Conservation (phyloP, 2,797 vertebrate genomes). For the Phyllotis vaccarum region DNA sequence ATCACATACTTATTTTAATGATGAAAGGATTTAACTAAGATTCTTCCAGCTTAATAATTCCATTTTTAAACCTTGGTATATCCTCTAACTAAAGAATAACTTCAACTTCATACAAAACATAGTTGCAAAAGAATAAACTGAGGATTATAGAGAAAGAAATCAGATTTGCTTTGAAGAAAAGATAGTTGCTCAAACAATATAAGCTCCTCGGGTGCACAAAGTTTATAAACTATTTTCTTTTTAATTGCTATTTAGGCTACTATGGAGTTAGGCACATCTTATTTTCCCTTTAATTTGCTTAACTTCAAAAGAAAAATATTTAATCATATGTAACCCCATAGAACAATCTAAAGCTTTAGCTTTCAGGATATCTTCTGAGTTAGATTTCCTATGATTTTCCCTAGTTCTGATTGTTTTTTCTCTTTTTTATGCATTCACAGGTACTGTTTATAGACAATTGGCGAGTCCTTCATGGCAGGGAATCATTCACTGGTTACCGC, state of each 20-base stretch:
- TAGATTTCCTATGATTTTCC: not conserved
- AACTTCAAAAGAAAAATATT: constrained; percentile 52
- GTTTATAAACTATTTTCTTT: not conserved
- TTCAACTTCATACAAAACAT: constrained; percentile 15
- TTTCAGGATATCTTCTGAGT: constrained; percentile 45
- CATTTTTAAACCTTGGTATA: not conserved
- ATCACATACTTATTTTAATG: not conserved
- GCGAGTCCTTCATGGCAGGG: constrained; percentile 94
- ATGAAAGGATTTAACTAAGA: constrained; percentile 2
- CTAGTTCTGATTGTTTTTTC: constrained; percentile 43
- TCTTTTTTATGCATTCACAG: constrained; percentile 82
- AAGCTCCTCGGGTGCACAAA: not conserved
- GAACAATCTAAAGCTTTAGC: constrained; percentile 8
- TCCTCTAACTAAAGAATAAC: constrained; percentile 27
- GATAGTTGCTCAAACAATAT: constrained; percentile 30
- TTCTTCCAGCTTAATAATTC: constrained; percentile 34
- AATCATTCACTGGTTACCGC: constrained; percentile 94
- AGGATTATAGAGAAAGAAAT: constrained; percentile 54
- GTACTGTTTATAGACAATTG: constrained; percentile 97
- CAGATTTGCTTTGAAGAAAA: constrained; percentile 47
- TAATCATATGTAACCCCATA: not conserved
- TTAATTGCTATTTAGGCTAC: constrained; percentile 17
- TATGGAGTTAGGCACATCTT: not conserved
- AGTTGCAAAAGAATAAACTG: constrained; percentile 29
- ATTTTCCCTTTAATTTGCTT: constrained; percentile 33